phyloP scores from a whole-genome alignment of 2,888 invertebrate species.

The Ennomos quercinarius region DNA sequence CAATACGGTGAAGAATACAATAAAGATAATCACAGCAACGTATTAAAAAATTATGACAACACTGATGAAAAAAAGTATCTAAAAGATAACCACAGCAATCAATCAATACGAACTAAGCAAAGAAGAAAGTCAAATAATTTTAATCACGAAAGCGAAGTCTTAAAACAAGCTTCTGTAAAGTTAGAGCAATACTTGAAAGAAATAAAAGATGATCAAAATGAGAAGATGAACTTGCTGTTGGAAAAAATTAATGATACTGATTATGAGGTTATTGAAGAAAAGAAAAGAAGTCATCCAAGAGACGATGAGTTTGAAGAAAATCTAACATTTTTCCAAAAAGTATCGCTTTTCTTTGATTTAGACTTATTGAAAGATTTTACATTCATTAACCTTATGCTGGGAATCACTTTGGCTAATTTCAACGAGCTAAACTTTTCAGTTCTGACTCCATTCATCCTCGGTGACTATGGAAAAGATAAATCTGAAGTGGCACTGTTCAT shows the following conservation, averaged over 20 bases:
- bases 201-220: constrained; percentile 57
- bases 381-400: constrained; percentile 89
- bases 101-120: constrained; percentile 64
- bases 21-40: constrained; percentile 73
- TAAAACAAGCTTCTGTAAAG: constrained; percentile 83
- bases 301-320: constrained; percentile 59
- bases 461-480: constrained; percentile 87
- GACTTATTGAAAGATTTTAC: constrained; percentile 88
- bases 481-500: constrained; percentile 88
- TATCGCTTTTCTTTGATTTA: constrained; percentile 89
- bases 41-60: constrained; percentile 71
- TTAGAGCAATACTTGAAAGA: constrained; percentile 80
- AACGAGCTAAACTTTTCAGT: constrained; percentile 90
- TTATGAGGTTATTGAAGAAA: constrained; percentile 59
- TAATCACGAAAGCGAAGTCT: constrained; percentile 85
- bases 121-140: constrained; percentile 84
- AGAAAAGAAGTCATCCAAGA: constrained; percentile 47
- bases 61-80: constrained; percentile 74
- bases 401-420: constrained; percentile 89
- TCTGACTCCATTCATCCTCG: constrained; percentile 89
- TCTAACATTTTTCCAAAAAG: constrained; percentile 81
- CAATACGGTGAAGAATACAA: constrained; percentile 73
- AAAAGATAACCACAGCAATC: constrained; percentile 79
- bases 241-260: constrained; percentile 55
- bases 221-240: constrained; percentile 67